A percentile compares a stretch with the other conserved stretches of the same genome.
phyloP scores from a whole-genome alignment of 2,797 vertebrate species.

The Percopsis omiscomaycus region DNA sequence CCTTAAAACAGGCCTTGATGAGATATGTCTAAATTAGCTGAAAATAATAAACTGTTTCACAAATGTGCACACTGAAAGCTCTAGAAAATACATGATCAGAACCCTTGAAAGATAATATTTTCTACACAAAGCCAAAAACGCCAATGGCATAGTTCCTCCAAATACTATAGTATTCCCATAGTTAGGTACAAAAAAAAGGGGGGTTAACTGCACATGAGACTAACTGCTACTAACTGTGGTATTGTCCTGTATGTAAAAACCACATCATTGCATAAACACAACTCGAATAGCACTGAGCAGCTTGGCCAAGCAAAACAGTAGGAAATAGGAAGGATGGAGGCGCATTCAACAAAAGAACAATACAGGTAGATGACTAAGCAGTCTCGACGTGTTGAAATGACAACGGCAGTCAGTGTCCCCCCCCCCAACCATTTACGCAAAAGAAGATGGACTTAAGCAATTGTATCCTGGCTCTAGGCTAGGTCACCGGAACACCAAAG shows the following conservation, averaged over 20 bases:
- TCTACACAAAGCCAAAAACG: too few species aligned
- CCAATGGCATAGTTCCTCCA: too few species aligned
- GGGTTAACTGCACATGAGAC: too few species aligned
- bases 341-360: slow-evolving; percentile 44
- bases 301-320: not conserved
- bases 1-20: too few species aligned
- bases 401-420: slow-evolving; percentile 23
- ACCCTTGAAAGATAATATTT: too few species aligned
- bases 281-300: slow-evolving; percentile 13
- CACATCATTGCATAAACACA: slow-evolving; percentile 1
- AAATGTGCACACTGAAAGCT: too few species aligned
- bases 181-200: not conserved
- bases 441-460: slow-evolving; percentile 30
- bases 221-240: not conserved
- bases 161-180: not conserved
- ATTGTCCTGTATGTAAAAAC: not conserved
- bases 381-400: slow-evolving; percentile 25
- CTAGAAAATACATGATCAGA: too few species aligned
- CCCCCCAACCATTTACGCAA: slow-evolving; percentile 33
- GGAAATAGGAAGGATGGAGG: slow-evolving; percentile 10
- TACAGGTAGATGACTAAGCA: slow-evolving; percentile 44
- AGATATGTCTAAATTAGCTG: too few species aligned
- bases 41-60: too few species aligned
- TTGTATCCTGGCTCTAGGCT: slow-evolving; percentile 33
- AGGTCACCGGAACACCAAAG: slow-evolving; percentile 37